Evolutionary conservation across 2,888 invertebrate genomes (phyloP).

Genomic region (Leucoptera coffeella): DNA sequence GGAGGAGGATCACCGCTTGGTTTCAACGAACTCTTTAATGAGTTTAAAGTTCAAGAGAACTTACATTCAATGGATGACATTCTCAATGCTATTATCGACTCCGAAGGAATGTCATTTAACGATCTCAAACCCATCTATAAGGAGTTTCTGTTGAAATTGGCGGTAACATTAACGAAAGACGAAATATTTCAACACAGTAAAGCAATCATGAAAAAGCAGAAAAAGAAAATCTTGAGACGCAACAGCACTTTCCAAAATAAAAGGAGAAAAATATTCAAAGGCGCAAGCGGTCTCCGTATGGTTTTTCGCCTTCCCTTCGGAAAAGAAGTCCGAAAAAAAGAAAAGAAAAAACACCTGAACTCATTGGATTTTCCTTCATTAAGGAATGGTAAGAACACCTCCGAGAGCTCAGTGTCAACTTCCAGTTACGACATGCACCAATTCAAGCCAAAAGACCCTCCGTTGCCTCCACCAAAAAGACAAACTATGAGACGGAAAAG

Average conservation of each 20-base stretch:
- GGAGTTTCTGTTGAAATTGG: constrained; percentile 80
- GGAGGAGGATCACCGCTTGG: constrained; percentile 76
- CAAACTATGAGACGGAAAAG: constrained; percentile 31
- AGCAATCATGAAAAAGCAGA: constrained; percentile 81
- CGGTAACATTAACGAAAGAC: constrained; percentile 85
- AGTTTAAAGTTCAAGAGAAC: constrained; percentile 82
- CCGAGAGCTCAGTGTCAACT: constrained; percentile 57
- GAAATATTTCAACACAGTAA: constrained; percentile 86
- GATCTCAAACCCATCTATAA: constrained; percentile 88
- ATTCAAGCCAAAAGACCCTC: constrained; percentile 52
- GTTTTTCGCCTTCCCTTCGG: constrained; percentile 59
- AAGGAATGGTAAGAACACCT: constrained; percentile 19
- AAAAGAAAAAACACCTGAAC: constrained; percentile 14
- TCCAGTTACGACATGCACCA: constrained; percentile 58
- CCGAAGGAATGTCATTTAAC: constrained; percentile 90
- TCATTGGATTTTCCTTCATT: constrained; percentile 17
- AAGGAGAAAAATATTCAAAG: constrained; percentile 53
- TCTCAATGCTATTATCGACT: constrained; percentile 80
- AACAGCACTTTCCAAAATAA: constrained; percentile 53
- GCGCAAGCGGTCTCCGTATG: constrained; percentile 54
- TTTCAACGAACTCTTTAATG: constrained; percentile 81
- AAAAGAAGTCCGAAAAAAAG: constrained; percentile 29
- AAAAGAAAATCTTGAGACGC: constrained; percentile 59
- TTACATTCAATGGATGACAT: constrained; percentile 84
- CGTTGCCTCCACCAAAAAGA: constrained; percentile 28